Conservation (phyloP, 1,140 invertebrate genomes). For the Dreissena rostriformis region DNA sequence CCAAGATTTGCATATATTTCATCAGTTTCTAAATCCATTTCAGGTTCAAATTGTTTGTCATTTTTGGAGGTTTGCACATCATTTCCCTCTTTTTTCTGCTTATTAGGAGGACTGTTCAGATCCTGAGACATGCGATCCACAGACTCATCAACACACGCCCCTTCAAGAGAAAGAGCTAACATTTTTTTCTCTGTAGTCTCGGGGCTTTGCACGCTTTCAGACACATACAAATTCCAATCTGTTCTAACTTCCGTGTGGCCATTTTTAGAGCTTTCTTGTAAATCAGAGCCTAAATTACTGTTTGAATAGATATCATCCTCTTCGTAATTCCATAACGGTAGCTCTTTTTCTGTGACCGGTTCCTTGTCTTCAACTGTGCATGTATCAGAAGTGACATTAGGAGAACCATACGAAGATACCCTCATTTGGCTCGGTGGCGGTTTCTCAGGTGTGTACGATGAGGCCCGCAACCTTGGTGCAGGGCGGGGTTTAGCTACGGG, state of each 20-base stretch:
- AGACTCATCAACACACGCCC: slow-evolving; percentile 24
- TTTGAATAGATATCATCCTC: not conserved
- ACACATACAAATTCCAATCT: not conserved
- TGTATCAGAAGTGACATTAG: not conserved
- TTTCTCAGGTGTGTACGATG: not conserved
- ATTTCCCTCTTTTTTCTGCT: slow-evolving; percentile 4
- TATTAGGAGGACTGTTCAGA: slow-evolving; percentile 21
- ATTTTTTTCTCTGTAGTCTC: not conserved
- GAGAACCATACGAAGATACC: not conserved
- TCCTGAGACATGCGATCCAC: not conserved
- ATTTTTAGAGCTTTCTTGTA: not conserved
- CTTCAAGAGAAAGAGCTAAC: slow-evolving; percentile 18
- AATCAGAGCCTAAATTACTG: not conserved
- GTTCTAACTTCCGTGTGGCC: not conserved
- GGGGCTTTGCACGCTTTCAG: not conserved
- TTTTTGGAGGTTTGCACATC: not conserved
- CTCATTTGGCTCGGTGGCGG: not conserved
- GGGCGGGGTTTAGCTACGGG: not conserved
- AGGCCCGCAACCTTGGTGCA: not conserved
- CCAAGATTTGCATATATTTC: slow-evolving; percentile 19
- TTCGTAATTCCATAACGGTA: not conserved
- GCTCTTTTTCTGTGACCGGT: no score
- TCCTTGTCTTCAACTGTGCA: not conserved
- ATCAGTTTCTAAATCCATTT: slow-evolving; percentile 25
- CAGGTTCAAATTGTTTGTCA: not conserved